These are phyloP conservation scores for Brachionus calyciflorus DNA, from an alignment of 1,140 invertebrate genomes.

Conservation along the genomic window DNA sequence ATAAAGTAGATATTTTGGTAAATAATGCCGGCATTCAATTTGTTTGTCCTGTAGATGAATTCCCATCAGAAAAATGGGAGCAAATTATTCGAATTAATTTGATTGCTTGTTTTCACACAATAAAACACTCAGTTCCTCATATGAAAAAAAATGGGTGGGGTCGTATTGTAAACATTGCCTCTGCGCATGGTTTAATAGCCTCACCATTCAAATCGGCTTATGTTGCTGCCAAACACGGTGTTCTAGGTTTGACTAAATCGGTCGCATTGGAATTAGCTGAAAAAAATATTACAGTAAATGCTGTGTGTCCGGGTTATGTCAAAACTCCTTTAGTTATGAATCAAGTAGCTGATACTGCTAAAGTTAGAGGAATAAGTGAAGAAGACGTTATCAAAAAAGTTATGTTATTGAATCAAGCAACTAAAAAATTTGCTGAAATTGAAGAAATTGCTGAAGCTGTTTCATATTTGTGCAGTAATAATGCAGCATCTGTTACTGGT, in stretches of 20 bases:
- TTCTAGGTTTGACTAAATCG: slow-evolving; percentile 56
- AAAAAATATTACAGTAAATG: slow-evolving; percentile 56
- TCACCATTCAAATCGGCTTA: slow-evolving; percentile 56
- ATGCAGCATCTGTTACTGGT: slow-evolving; percentile 50
- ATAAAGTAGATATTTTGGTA: slow-evolving; percentile 53
- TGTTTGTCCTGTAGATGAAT: slow-evolving; percentile 53
- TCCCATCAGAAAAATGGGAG: slow-evolving; percentile 56
- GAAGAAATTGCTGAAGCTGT: slow-evolving; percentile 15
- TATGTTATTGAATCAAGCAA: slow-evolving; percentile 36
- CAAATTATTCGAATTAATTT: slow-evolving; percentile 54
- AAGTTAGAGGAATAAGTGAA: slow-evolving; percentile 50
- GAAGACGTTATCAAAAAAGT: slow-evolving; percentile 34
- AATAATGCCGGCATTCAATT: slow-evolving; percentile 57
- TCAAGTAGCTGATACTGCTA: slow-evolving; percentile 49
- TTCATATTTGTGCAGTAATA: slow-evolving; percentile 48
- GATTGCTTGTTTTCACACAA: slow-evolving; percentile 54
- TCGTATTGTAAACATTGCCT: slow-evolving; percentile 57
- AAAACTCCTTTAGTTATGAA: slow-evolving; percentile 54
- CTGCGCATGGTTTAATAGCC: slow-evolving; percentile 53
- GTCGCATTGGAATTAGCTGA: slow-evolving; percentile 55
- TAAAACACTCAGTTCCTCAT: slow-evolving; percentile 51
- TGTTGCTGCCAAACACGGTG: slow-evolving; percentile 55
- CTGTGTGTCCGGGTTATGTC: slow-evolving; percentile 58
- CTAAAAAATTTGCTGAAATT: slow-evolving; percentile 44
- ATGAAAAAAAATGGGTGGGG: slow-evolving; percentile 58